These are phyloP conservation scores for Acutogordius australiensis DNA, from an alignment of 2,888 invertebrate species.

Conservation along the genomic window DNA sequence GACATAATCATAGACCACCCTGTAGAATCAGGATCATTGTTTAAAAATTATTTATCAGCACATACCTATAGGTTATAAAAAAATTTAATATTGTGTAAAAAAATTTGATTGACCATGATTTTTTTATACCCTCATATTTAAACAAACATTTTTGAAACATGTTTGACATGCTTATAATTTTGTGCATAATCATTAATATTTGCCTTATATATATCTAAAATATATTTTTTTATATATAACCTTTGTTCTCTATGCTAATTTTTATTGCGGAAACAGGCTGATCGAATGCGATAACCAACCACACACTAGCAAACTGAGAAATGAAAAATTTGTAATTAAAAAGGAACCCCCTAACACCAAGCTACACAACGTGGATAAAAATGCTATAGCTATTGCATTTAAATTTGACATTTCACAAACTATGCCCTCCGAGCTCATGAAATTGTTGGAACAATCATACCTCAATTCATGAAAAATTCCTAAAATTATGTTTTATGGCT, in stretches of 20 bases:
- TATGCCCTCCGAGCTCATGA: neutral
- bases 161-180: neutral
- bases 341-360: too few species aligned
- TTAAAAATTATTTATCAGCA: too few species aligned
- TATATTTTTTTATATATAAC: neutral
- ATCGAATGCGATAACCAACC: too few species aligned
- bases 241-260: too few species aligned
- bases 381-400: neutral
- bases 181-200: too few species aligned
- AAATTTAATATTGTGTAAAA: too few species aligned
- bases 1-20: neutral
- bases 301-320: too few species aligned
- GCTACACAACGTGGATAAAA: neutral
- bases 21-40: too few species aligned
- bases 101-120: too few species aligned
- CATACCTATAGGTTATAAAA: neutral
- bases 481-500: too few species aligned
- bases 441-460: neutral
- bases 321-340: too few species aligned
- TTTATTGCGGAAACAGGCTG: too few species aligned
- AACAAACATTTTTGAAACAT: neutral
- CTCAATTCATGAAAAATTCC: neutral
- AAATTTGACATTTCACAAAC: neutral
- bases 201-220: neutral
- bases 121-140: neutral